Percentiles rank a stretch among this genome's conserved stretches.
Evolutionary conservation across 2,888 invertebrate genomes (phyloP).

Genomic region (Drosophila mimetica): DNA sequence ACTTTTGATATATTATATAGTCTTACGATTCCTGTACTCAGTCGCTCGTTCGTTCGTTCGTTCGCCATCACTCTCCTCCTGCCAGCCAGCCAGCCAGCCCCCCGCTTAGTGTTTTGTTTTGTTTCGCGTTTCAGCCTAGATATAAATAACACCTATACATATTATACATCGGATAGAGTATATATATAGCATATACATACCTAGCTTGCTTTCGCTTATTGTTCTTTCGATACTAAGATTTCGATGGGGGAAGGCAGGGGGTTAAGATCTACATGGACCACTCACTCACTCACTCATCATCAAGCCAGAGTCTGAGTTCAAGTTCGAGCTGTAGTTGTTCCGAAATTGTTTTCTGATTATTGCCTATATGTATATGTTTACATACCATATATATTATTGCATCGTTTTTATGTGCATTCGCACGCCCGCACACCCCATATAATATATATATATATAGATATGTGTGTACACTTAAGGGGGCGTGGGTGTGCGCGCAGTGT

Average conservation of each 20-base stretch:
- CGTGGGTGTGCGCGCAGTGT: constrained; percentile 11
- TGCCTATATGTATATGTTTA: constrained; percentile 27
- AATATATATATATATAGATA: constrained; percentile 15
- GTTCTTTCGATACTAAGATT: constrained; percentile 1
- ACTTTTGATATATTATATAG: constrained; percentile 48
- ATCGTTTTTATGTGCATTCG: constrained; percentile 23
- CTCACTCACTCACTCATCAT: constrained; percentile 20
- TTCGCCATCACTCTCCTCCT: constrained; percentile 10
- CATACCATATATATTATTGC: constrained; percentile 16
- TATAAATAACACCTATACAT: constrained; percentile 27
- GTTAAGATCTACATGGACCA: too few species aligned
- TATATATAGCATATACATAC: constrained; percentile 19
- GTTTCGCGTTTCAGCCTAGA: constrained; percentile 24
- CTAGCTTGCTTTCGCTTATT: constrained; percentile 32
- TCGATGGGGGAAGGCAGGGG: background rate
- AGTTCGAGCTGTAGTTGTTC: constrained; percentile 14
- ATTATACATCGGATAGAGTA: constrained; percentile 34
- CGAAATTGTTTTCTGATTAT: constrained; percentile 33
- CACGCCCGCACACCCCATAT: constrained; percentile 10
- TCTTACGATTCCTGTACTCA: constrained; percentile 35
- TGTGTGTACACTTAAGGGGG: constrained; percentile 7
- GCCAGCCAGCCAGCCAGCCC: too few species aligned
- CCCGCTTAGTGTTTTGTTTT: constrained; percentile 20
- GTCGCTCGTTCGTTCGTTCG: background rate
- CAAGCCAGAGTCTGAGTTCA: constrained; percentile 8